A percentile compares a stretch with the other conserved stretches of the same genome.
phyloP scores from a whole-genome alignment of 2,888 invertebrate species.

The Lasioglossum calceatum region DNA sequence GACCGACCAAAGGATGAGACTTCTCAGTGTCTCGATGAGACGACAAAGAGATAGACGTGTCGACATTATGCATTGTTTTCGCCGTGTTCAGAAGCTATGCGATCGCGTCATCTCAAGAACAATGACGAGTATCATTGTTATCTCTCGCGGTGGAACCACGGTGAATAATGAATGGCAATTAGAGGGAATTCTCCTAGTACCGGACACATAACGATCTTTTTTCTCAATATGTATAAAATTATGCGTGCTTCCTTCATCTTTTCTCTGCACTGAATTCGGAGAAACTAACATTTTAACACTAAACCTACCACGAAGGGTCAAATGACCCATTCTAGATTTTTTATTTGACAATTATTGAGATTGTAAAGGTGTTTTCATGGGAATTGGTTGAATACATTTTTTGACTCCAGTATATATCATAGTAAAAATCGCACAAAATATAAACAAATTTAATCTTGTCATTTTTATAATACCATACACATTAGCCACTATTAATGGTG shows the following conservation, averaged over 20 bases:
- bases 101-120: not conserved
- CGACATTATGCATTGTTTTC: not conserved
- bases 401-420: no score
- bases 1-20: not conserved
- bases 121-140: constrained; percentile 12
- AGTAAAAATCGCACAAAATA: no score
- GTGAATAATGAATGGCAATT: constrained; percentile 20
- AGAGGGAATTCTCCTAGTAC: not conserved
- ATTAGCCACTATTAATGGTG: no score
- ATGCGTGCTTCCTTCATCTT: not conserved
- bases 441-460: no score
- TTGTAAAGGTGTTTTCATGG: no score
- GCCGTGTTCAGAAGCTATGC: not conserved
- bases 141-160: not conserved
- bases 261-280: not conserved
- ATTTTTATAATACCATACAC: no score
- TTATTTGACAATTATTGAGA: no score
- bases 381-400: no score
- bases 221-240: not conserved
- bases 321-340: no score
- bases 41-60: not conserved
- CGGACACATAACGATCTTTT: not conserved
- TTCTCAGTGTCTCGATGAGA: not conserved
- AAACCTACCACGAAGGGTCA: no score
- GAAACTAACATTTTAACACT: not conserved